Conservation (phyloP, 2,888 invertebrate genomes). For the Andrena trimmerana region DNA sequence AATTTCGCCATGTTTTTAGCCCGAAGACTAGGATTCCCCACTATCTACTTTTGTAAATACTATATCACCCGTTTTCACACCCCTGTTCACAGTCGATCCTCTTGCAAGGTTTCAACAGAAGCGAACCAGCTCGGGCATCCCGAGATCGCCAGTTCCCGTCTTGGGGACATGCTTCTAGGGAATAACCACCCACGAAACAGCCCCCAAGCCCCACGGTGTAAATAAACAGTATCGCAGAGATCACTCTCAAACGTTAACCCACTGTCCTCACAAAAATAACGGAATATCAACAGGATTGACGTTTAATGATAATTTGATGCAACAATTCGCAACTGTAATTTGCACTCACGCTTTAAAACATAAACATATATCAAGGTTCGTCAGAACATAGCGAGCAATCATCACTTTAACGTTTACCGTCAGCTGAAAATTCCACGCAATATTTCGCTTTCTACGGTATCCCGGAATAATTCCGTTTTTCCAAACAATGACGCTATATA, state of each 20-base stretch:
- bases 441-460: constrained; percentile 50
- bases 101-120: too few relatives aligned
- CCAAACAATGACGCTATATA: constrained; percentile 32
- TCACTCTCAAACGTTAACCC: background rate
- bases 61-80: too few relatives aligned
- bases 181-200: too few relatives aligned
- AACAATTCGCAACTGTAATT: background rate
- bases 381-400: constrained; percentile 17
- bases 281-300: background rate
- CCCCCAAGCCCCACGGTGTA: background rate
- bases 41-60: too few relatives aligned
- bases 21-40: too few relatives aligned
- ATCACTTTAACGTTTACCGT: constrained; percentile 43
- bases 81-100: too few relatives aligned
- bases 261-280: background rate
- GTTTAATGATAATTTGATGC: constrained; percentile 2
- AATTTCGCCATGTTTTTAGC: too few relatives aligned
- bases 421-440: constrained; percentile 35
- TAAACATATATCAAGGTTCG: constrained; percentile 39
- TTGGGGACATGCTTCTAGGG: too few relatives aligned
- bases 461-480: constrained; percentile 45
- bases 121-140: too few relatives aligned
- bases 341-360: constrained; percentile 36
- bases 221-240: background rate
- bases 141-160: too few relatives aligned